Conservation (phyloP, 2,797 vertebrate species). For the Eurystomus glaucurus region DNA sequence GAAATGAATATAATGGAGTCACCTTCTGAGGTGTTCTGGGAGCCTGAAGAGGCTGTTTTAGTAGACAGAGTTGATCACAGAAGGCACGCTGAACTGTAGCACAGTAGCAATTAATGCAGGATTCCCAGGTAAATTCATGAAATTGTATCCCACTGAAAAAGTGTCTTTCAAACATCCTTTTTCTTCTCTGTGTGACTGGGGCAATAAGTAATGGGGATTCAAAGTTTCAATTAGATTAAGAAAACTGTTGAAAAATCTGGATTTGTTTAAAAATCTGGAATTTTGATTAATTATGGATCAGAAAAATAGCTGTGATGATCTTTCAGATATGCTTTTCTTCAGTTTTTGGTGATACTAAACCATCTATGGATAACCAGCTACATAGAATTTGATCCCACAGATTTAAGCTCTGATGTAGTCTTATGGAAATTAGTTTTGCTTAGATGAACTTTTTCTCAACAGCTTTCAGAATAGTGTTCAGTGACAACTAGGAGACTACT, state of each 20-base stretch:
- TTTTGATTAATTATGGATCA: background rate
- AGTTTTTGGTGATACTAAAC: background rate
- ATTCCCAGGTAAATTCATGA: background rate
- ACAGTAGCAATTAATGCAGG: background rate
- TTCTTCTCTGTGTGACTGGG: background rate
- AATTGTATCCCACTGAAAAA: background rate
- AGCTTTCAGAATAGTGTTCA: background rate
- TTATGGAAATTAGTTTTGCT: background rate
- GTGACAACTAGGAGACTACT: background rate
- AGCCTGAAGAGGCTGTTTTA: background rate
- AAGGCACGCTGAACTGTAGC: background rate
- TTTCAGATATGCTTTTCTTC: background rate
- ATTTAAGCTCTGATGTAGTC: background rate
- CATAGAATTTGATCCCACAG: background rate
- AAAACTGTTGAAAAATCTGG: background rate
- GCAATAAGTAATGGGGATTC: background rate
- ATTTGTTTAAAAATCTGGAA: background rate
- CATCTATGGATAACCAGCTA: background rate
- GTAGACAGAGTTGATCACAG: background rate
- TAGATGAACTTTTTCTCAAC: background rate
- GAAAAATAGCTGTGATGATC: background rate
- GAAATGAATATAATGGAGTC: background rate
- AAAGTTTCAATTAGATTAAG: background rate
- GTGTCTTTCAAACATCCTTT: background rate
- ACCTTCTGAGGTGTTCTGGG: background rate